These are phyloP conservation scores for Galerucella nymphaeae DNA, from an alignment of 2,888 invertebrate species.

Conservation along the genomic window DNA sequence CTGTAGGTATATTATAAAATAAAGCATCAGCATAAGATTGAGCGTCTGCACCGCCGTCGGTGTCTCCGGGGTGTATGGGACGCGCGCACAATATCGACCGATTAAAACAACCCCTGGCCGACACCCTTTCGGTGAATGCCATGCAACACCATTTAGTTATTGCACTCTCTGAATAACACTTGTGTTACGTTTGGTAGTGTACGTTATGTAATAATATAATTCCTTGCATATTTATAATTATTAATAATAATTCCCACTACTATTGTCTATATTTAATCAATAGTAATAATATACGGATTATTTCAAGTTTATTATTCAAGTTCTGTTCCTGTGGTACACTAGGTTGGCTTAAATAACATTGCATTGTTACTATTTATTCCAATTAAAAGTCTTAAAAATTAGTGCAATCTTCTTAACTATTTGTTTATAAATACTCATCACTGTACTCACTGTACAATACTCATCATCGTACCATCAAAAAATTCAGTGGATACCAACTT, in stretches of 20 bases:
- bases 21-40: conserved; percentile 26
- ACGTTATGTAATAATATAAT: conserved; percentile 69
- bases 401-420: conserved; percentile 62
- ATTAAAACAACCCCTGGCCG: conserved; percentile 63
- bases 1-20: background rate
- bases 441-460: conserved; percentile 54
- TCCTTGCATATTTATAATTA: conserved; percentile 67
- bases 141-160: conserved; percentile 72
- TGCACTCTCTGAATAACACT: conserved; percentile 73
- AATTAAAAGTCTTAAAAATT: conserved; percentile 61
- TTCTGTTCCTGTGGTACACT: conserved; percentile 63
- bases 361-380: conserved; percentile 62
- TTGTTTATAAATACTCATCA: conserved; percentile 54
- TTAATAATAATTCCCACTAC: conserved; percentile 66
- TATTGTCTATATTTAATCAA: conserved; percentile 66
- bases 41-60: conserved; percentile 47
- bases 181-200: conserved; percentile 73
- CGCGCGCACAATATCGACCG: conserved; percentile 65
- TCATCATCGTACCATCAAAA: conserved; percentile 55
- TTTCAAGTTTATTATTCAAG: conserved; percentile 62
- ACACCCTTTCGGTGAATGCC: conserved; percentile 67
- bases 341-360: conserved; percentile 63
- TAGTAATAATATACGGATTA: conserved; percentile 64
- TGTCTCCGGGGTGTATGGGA: conserved; percentile 55
- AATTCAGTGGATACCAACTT: conserved; percentile 58